Evolutionary conservation across 2,113 vertebrate genomes (phyloP).

Genomic region (Panthera uncia): DNA sequence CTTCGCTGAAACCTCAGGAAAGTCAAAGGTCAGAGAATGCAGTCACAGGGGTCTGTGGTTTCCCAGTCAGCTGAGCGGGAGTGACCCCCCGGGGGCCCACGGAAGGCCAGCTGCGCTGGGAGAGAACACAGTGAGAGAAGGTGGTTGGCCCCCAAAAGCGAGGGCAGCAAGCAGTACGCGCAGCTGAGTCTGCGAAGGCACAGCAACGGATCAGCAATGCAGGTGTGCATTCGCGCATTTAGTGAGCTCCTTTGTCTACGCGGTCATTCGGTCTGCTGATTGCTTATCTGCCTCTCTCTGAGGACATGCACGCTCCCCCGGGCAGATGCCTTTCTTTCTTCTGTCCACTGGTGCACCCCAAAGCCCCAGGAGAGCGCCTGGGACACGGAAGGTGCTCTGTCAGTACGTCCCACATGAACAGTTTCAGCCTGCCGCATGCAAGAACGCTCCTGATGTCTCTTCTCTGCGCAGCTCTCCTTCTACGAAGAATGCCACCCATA

Average conservation of each 20-base stretch:
- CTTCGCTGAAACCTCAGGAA: too few species aligned
- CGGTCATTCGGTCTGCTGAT: background rate
- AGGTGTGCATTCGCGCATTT: background rate
- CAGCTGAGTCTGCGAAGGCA: fast-evolving
- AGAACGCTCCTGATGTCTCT: background rate
- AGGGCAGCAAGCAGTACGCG: background rate
- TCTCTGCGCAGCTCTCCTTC: background rate
- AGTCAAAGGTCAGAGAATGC: background rate
- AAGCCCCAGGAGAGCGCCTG: background rate
- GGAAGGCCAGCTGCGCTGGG: fast-evolving
- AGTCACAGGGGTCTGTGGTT: too few species aligned
- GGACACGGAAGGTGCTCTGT: background rate
- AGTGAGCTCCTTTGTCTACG: background rate
- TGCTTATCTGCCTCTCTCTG: background rate
- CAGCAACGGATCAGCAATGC: background rate
- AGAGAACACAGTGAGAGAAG: background rate
- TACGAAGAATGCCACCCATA: background rate
- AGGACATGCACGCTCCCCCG: fast-evolving
- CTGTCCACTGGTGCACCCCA: background rate
- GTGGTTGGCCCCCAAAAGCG: background rate
- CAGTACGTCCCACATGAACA: background rate
- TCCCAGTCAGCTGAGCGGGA: fast-evolving
- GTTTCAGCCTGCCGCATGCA: background rate
- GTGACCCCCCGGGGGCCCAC: fast-evolving
- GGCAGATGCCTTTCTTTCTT: background rate